These are phyloP conservation scores for Neofelis nebulosa DNA, from an alignment of 2,113 vertebrate species.

Conservation along the genomic window DNA sequence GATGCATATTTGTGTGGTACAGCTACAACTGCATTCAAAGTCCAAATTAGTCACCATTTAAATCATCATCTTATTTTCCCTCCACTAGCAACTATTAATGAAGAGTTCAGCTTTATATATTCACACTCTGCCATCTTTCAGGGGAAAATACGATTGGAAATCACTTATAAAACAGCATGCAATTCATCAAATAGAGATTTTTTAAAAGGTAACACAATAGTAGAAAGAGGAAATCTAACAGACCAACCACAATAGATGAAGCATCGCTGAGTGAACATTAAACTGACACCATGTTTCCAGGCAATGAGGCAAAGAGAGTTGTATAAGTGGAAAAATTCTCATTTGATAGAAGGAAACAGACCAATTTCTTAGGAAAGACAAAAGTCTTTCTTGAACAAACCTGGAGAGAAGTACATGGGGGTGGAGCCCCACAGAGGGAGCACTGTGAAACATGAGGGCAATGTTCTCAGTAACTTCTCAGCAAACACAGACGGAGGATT, in stretches of 20 bases:
- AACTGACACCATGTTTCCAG: neutral
- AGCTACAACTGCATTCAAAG: neutral
- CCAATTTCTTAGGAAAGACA: neutral
- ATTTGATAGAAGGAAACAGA: neutral
- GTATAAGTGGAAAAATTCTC: neutral
- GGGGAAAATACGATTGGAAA: neutral
- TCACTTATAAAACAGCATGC: neutral
- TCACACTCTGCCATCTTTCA: neutral
- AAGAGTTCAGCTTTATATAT: neutral
- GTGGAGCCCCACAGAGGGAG: neutral
- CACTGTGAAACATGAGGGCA: neutral
- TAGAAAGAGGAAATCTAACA: neutral
- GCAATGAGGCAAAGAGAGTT: neutral
- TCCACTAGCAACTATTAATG: neutral
- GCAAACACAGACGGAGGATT: neutral
- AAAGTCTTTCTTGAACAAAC: neutral
- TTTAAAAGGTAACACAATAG: neutral
- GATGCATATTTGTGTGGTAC: neutral
- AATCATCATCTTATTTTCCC: neutral
- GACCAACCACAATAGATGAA: rapidly evolving
- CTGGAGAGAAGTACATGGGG: neutral
- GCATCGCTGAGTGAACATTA: neutral
- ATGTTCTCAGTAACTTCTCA: neutral
- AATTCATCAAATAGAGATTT: neutral
- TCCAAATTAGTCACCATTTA: neutral